These are phyloP conservation scores for Falco concolor DNA, from an alignment of 2,797 vertebrate genomes.

Conservation along the genomic window DNA sequence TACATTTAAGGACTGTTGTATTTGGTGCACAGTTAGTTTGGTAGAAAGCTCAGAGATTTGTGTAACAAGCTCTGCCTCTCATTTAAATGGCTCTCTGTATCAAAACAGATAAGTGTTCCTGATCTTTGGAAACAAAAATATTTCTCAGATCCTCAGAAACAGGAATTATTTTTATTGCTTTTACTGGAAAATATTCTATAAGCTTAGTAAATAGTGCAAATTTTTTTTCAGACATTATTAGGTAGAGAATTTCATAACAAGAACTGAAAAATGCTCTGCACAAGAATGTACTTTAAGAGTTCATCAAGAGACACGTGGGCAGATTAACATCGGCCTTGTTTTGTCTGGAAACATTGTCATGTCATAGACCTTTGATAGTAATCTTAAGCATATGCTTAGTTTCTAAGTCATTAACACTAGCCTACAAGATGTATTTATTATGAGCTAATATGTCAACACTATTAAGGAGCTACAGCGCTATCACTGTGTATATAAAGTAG, in stretches of 20 bases:
- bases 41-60: neutral
- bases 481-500: neutral
- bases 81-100: neutral
- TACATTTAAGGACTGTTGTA: neutral
- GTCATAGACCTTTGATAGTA: neutral
- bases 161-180: neutral
- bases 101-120: neutral
- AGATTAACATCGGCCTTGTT: neutral
- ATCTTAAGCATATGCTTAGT: neutral
- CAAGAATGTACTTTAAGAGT: neutral
- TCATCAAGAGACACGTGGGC: neutral
- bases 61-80: neutral
- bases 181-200: neutral
- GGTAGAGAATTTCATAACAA: neutral
- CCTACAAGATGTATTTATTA: neutral
- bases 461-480: neutral
- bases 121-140: neutral
- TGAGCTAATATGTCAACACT: neutral
- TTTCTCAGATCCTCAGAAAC: neutral
- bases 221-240: neutral
- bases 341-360: neutral
- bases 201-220: neutral
- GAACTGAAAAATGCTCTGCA: neutral
- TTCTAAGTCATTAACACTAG: neutral
- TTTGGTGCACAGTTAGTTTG: neutral